phyloP scores from a whole-genome alignment of 2,113 vertebrate species.

The Leiothrix lutea region DNA sequence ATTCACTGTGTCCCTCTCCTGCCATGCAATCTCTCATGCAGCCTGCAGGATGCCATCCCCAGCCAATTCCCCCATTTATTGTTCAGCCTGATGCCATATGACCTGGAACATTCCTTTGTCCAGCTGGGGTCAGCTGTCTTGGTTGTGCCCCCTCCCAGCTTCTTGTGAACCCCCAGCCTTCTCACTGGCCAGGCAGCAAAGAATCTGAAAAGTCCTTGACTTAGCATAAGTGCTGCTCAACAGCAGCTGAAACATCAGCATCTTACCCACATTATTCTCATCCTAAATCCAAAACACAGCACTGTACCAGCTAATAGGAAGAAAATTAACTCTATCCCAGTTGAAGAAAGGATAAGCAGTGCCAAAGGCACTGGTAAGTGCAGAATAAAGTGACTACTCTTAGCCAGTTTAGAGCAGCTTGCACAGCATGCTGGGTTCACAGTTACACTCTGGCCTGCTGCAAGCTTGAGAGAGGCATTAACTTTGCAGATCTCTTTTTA shows the following conservation, averaged over 20 bases:
- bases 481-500: not conserved
- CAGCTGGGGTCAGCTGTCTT: not conserved
- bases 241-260: not conserved
- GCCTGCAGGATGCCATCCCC: not conserved
- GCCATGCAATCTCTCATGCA: not conserved
- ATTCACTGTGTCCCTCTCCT: not conserved
- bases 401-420: not conserved
- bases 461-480: not conserved
- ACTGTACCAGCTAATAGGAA: not conserved
- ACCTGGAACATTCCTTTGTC: not conserved
- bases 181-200: rapidly evolving
- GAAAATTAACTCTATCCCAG: not conserved
- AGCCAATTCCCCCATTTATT: not conserved
- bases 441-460: not conserved
- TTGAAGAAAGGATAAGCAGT: not conserved
- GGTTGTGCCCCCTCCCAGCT: not conserved
- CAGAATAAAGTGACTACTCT: not conserved
- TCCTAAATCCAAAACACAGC: not conserved
- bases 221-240: not conserved
- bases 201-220: not conserved
- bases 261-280: not conserved
- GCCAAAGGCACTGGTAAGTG: not conserved
- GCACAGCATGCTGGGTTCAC: not conserved
- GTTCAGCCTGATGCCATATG: not conserved
- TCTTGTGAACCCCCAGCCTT: not conserved